Evolutionary conservation across 2,888 invertebrate genomes (phyloP).

Genomic region (Melanotus villosus): DNA sequence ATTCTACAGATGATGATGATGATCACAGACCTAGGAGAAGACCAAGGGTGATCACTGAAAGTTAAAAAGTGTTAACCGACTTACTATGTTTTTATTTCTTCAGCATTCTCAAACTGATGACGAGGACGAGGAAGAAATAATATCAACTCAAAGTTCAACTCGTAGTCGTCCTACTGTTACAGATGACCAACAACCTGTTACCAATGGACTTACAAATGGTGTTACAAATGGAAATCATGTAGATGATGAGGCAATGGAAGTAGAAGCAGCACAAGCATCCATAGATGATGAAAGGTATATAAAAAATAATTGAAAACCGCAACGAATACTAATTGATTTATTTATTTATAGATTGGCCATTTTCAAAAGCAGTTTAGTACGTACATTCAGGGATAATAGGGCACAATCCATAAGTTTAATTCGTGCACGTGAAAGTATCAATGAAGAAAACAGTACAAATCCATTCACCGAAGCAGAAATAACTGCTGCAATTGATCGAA

Average conservation of each 20-base stretch:
- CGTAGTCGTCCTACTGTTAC: slow-evolving; percentile 11
- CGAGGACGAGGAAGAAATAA: background rate
- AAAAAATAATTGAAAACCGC: background rate
- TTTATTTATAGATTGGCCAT: slow-evolving; percentile 70
- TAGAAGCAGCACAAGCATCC: slow-evolving; percentile 52
- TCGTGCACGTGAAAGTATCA: slow-evolving; percentile 77
- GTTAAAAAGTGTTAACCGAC: background rate
- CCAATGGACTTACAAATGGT: background rate
- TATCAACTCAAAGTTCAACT: slow-evolving; percentile 26
- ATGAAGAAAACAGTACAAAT: slow-evolving; percentile 73
- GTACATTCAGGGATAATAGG: slow-evolving; percentile 83
- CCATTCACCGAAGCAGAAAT: slow-evolving; percentile 81
- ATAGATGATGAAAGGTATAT: slow-evolving; percentile 50
- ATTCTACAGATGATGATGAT: slow-evolving; percentile 66
- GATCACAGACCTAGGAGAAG: slow-evolving; percentile 67
- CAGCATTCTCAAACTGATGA: slow-evolving; percentile 18
- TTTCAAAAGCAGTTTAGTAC: slow-evolving; percentile 83
- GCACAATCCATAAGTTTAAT: slow-evolving; percentile 81
- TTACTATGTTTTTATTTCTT: background rate
- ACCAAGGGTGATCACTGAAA: slow-evolving; percentile 63
- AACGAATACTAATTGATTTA: background rate
- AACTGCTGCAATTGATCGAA: slow-evolving; percentile 81
- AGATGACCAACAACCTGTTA: background rate
- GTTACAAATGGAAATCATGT: slow-evolving; percentile 1
- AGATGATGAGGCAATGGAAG: slow-evolving; percentile 52